A percentile compares a stretch with the other conserved stretches of the same genome.
phyloP scores from a whole-genome alignment of 2,888 invertebrate species.

The Coenonympha arcania region DNA sequence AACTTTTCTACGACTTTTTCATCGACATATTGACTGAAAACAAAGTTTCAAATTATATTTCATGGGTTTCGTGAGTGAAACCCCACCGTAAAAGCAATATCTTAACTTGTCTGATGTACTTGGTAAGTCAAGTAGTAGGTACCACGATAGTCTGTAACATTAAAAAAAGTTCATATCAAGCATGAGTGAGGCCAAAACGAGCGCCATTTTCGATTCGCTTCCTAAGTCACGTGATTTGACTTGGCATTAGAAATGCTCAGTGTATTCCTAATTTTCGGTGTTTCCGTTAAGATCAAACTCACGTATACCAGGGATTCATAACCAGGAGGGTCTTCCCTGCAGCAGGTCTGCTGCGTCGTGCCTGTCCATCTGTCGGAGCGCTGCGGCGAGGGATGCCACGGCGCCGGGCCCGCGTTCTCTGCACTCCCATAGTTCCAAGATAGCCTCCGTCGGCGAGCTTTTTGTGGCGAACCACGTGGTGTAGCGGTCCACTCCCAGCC shows the following conservation, averaged over 20 bases:
- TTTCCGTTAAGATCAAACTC: slow-evolving; percentile 8
- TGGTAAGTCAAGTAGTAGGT: too few species aligned
- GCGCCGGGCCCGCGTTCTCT: slow-evolving; percentile 88
- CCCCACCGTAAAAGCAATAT: too few species aligned
- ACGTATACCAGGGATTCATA: slow-evolving; percentile 48
- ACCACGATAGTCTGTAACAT: too few species aligned
- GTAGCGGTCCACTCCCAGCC: slow-evolving; percentile 93
- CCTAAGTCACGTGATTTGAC: too few species aligned
- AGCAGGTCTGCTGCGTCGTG: slow-evolving; percentile 65
- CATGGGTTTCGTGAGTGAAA: too few species aligned
- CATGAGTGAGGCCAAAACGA: too few species aligned
- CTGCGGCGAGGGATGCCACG: slow-evolving; percentile 79
- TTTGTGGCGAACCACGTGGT: slow-evolving; percentile 98
- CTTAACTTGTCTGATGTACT: too few species aligned
- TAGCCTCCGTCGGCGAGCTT: slow-evolving; percentile 96
- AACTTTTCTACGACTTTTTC: too few species aligned
- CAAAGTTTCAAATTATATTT: too few species aligned
- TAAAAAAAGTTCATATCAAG: too few species aligned
- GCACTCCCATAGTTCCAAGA: slow-evolving; percentile 96
- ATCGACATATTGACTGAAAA: too few species aligned
- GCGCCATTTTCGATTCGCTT: too few species aligned
- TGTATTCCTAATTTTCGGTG: background rate
- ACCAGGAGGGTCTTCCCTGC: slow-evolving; percentile 65
- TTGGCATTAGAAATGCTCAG: slow-evolving; percentile 27
- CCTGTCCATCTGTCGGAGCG: slow-evolving; percentile 61